Conservation (phyloP, 2,113 vertebrate species). For the Pimephales promelas region DNA sequence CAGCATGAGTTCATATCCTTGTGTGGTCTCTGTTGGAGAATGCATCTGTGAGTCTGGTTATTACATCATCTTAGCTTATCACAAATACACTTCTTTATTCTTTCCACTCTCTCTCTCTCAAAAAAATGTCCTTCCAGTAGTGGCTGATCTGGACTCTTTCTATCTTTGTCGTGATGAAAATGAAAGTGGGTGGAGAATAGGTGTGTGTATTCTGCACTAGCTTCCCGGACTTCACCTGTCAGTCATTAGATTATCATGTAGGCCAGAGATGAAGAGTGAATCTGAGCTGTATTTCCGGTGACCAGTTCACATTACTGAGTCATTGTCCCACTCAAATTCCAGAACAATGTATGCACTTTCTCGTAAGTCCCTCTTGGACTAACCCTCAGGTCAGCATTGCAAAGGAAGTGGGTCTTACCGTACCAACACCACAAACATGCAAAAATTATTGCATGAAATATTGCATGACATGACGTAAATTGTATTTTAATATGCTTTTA, state of each 20-base stretch:
- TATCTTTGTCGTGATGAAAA: not conserved
- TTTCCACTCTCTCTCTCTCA: not conserved
- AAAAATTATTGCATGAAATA: too few relatives aligned
- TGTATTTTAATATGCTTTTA: not conserved
- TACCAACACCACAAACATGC: not conserved
- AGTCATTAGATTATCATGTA: not conserved
- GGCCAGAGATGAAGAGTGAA: not conserved
- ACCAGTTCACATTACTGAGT: conserved; percentile 13
- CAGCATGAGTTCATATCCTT: not conserved
- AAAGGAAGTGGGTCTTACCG: not conserved
- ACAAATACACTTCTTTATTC: not conserved
- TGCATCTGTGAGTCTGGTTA: not conserved
- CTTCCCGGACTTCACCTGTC: not conserved
- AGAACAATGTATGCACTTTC: conserved; percentile 20
- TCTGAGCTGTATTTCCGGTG: conserved; percentile 7
- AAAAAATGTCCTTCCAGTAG: not conserved
- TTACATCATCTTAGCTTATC: not conserved
- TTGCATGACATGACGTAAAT: not conserved
- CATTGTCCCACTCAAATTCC: conserved; percentile 44
- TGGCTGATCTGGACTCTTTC: not conserved
- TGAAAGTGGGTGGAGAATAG: not conserved
- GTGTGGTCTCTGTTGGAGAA: not conserved
- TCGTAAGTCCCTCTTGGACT: not conserved
- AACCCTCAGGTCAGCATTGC: conserved; percentile 8
- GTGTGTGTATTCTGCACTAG: not conserved